Conservation (phyloP, 2,888 invertebrate species). For the Rhogogaster chlorosoma region DNA sequence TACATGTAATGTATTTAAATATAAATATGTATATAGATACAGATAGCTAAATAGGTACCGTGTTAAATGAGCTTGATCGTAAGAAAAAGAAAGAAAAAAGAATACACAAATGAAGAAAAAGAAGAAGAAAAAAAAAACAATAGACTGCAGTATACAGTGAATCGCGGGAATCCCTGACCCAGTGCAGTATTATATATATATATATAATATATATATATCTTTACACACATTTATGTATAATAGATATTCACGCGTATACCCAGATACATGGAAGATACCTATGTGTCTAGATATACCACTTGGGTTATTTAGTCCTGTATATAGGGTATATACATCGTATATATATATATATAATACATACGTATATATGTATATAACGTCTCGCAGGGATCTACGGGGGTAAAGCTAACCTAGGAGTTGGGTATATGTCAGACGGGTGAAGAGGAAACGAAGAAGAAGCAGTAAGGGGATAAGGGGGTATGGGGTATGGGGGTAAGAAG, state of each 20-base stretch:
- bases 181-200: conserved; percentile 76
- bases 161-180: conserved; percentile 77
- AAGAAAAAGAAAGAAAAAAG: background rate
- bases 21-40: background rate
- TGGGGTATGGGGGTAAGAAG: background rate
- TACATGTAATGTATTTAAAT: background rate
- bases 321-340: background rate
- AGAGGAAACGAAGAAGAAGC: background rate
- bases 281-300: background rate
- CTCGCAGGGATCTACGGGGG: background rate
- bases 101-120: background rate
- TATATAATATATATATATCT: conserved; percentile 22
- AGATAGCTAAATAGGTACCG: background rate
- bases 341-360: conserved; percentile 51
- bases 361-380: background rate
- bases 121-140: background rate
- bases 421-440: background rate
- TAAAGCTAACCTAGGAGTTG: background rate
- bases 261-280: background rate
- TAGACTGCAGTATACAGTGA: conserved; percentile 64
- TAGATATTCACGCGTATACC: background rate
- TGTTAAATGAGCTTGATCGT: background rate
- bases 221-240: background rate
- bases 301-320: conserved; percentile 51
- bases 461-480: conserved; percentile 55